Evolutionary conservation across 2,888 invertebrate genomes (phyloP).

Genomic region (Leptodirus hochenwartii): DNA sequence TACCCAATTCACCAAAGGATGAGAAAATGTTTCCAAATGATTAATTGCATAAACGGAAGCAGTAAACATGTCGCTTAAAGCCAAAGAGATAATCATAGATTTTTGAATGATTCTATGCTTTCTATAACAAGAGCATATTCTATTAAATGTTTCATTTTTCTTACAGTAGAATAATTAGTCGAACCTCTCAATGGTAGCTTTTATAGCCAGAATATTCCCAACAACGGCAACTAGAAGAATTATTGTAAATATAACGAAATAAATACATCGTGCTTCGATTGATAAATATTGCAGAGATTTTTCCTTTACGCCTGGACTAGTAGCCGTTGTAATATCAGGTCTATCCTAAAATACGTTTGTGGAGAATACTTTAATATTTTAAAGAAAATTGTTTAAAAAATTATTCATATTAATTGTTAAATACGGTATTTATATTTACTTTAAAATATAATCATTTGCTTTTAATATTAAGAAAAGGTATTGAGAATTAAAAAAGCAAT

Average conservation of each 20-base stretch:
- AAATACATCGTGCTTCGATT: conserved; percentile 12
- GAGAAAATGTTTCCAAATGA: conserved; percentile 21
- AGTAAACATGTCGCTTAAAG: conserved; percentile 30
- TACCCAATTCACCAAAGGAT: conserved; percentile 23
- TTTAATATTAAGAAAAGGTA: too few relatives aligned
- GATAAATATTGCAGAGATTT: conserved; percentile 6
- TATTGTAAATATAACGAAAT: conserved; percentile 14
- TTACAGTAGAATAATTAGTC: not conserved
- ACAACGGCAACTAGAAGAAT: conserved; percentile 13
- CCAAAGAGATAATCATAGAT: conserved; percentile 30
- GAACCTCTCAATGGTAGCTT: conserved; percentile 15
- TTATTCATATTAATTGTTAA: too few relatives aligned
- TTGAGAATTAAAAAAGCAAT: too few relatives aligned
- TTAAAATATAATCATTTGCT: too few relatives aligned
- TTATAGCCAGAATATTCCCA: conserved; percentile 16
- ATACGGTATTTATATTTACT: too few relatives aligned
- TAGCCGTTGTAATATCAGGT: too few relatives aligned
- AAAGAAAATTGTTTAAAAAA: too few relatives aligned
- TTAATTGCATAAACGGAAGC: conserved; percentile 19
- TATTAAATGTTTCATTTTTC: not conserved
- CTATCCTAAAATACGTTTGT: too few relatives aligned
- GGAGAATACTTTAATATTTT: too few relatives aligned
- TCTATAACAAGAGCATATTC: conserved; percentile 17
- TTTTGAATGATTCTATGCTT: conserved; percentile 34
- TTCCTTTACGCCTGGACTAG: not conserved